Evolutionary conservation across 2,113 vertebrate species (phyloP), one percentile per base, ranked within the genome.

Genomic region (Takifugu flavidus): DNA sequence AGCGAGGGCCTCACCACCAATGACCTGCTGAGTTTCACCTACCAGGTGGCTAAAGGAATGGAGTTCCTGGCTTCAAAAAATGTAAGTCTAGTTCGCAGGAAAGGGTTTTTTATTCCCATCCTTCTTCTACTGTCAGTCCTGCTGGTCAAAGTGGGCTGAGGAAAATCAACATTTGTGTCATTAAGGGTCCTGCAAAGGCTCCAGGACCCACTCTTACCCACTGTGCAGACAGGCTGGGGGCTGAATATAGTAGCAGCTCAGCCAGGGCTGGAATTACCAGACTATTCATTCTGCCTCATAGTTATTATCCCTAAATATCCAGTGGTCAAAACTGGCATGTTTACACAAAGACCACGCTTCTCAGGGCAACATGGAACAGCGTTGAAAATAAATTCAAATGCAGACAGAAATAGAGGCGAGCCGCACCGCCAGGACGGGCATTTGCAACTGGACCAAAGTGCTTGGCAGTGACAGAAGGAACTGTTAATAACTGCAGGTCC

Each of bases 51-150:
- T 51, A 87, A 93, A 66, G 97, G 97, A 70, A 99, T 99, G 96
- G 97, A 98, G 70, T 99, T 99, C 78, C 84, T 99, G 78, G 94
- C 96, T 56, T 98, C 96, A 61, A 99, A 99, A 89, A 99, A 99
- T 49, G 97, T 99, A 85, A 91, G 95, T 91, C 47, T 44, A 31
- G 7, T 49, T 45, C 5, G 26, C 5, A 49, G 34, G 34, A 11
- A 6, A 39, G 34, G 26, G 50, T 47, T 67, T 49, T 47, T 5
- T n/a, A 6, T 14, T n/a, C 2, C 45, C 45, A 61, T 62, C 25
- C 46, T 49, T 42, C 62, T 67, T 53, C 59, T 58, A 54, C 66
- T 74, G 77, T 76, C 74, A 79, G 72, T 51, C 12, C 46, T 64
- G 69, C 52, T 4, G 31, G 65, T 75, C 69, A 75, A 79, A 54